Evolutionary conservation across 37 sponge, comb jelly and placozoan genomes (phyloP).

Genomic region (Bolinopsis microptera): DNA sequence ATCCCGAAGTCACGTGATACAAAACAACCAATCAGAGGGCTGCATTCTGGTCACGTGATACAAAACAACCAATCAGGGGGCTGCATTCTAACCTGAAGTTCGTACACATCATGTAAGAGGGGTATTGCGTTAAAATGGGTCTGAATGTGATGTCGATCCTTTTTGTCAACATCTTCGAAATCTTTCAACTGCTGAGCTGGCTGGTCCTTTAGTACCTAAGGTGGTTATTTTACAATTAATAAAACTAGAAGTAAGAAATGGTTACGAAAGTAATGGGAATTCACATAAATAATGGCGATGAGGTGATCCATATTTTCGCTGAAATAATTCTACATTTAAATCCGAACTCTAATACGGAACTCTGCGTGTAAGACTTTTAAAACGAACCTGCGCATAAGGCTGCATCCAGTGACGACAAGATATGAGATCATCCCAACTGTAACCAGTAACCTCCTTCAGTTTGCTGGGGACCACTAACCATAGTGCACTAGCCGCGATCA

Average conservation of each 20-base stretch:
- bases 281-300: too few species aligned
- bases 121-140: constrained; percentile 2
- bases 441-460: constrained; percentile 55
- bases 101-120: neutral
- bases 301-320: too few species aligned
- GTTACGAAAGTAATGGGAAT: neutral
- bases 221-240: too few species aligned
- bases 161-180: neutral
- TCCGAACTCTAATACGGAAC: too few species aligned
- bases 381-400: constrained; percentile 32
- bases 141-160: constrained; percentile 36
- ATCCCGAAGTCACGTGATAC: too few species aligned
- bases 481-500: constrained; percentile 53
- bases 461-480: constrained; percentile 42
- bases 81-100: neutral
- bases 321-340: too few species aligned
- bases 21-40: too few species aligned
- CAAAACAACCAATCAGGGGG: too few species aligned
- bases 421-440: constrained; percentile 55
- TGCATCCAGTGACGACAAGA: constrained; percentile 57
- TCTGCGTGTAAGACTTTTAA: too few species aligned
- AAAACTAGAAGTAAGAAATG: too few species aligned
- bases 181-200: constrained; percentile 3
- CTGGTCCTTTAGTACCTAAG: neutral
- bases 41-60: neutral